Base-by-base conservation (phyloP, 2,888 invertebrate species). In the Cantharis lateralis region DNA sequence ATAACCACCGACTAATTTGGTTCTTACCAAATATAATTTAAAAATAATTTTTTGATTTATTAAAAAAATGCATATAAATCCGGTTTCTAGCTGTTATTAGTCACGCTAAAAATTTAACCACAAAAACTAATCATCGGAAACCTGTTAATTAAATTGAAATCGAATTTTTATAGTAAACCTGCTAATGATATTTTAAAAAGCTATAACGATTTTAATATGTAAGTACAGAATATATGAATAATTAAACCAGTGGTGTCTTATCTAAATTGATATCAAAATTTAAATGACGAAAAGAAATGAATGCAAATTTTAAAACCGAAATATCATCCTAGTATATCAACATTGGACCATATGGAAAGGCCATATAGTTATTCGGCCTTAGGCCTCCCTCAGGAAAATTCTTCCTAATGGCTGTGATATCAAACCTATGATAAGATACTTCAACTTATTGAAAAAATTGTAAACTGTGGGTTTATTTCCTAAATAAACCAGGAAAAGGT, bases 61-160 rank as follows among this genome's bases (percentile, higher is more conserved):
- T n/a, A n/a, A n/a, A n/a, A n/a, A n/a, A 28, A 9, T n/a, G 48
- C 48, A n/a, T 48, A n/a, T 48, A 48, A 48, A 48, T 48, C 48
- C 48, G 48, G 7, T 13, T n/a, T 48, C n/a, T 48, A n/a, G 48
- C n/a, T n/a, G n/a, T n/a, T 48, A 70, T 70, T 70, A 70, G 61
- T 70, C 32, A 70, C 28, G 16, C 15, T 48, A 70, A 70, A 32
- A 70, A 48, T 10, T 28, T 70, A 32, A 70, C 70, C 28, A 70
- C 61, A 20, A 32, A 48, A 26, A 70, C 10, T 48, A 48, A 70
- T 18, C 48, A 24, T 32, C 18, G 68, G 48, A 48, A 48, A 48
- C 48, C 48, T 68, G 20, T 20, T 20, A 68, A 66, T 24, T 26
- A n/a, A 68, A 68, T 68, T 20, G 20, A 20, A 20, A 11, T 68